These are phyloP conservation scores for Antheraea yamamai DNA, from an alignment of 2,888 invertebrate species.

Conservation along the genomic window DNA sequence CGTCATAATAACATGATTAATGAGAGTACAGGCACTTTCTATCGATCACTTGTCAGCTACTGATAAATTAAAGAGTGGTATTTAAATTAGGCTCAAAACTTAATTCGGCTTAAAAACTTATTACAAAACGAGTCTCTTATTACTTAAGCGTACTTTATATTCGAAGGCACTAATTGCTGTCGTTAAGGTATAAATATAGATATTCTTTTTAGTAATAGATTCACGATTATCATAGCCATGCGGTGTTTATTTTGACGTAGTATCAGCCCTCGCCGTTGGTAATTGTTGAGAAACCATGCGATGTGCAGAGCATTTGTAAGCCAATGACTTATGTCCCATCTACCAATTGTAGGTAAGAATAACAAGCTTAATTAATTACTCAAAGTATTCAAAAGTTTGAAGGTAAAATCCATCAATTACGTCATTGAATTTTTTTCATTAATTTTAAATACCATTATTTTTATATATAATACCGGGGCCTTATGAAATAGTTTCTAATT, in stretches of 20 bases:
- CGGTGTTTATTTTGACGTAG: background rate
- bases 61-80: constrained; percentile 68
- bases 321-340: no score
- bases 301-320: background rate
- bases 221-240: background rate
- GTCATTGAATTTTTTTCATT: no score
- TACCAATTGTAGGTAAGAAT: background rate
- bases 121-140: constrained; percentile 31
- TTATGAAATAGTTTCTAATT: no score
- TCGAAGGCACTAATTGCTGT: constrained; percentile 26
- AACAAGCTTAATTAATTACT: background rate
- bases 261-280: background rate
- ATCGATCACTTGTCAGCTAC: constrained; percentile 76
- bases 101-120: constrained; percentile 44
- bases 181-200: background rate
- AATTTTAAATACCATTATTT: no score
- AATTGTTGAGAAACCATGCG: background rate
- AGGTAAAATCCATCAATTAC: no score
- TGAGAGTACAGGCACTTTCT: constrained; percentile 64
- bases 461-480: no score
- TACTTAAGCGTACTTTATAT: constrained; percentile 13
- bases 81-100: constrained; percentile 57
- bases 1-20: constrained; percentile 77
- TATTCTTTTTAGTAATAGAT: background rate
- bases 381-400: background rate